Conservation (phyloP, 2,888 invertebrate genomes). For the Adineta ricciae region DNA sequence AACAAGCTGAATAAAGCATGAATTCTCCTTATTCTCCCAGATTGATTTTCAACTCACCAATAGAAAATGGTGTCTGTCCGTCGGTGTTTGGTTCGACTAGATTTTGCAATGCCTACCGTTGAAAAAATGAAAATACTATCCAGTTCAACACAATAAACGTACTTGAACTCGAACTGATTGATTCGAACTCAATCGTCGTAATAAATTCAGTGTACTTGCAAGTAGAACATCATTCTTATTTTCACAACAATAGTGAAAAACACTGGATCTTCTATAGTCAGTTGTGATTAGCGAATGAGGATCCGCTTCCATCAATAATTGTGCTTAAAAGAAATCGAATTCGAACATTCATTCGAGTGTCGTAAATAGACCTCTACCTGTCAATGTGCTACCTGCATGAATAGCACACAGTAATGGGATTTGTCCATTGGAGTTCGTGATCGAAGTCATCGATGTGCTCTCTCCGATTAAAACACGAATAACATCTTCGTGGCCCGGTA, state of each 20-base stretch:
- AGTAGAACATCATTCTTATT: background rate
- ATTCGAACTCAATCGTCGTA: background rate
- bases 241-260: background rate
- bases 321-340: background rate
- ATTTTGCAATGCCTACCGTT: background rate
- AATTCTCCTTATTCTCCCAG: no score
- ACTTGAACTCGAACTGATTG: background rate
- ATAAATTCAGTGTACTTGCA: background rate
- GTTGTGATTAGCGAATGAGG: background rate
- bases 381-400: background rate
- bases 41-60: no score
- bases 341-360: no score
- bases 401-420: background rate
- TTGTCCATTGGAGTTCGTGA: background rate
- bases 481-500: background rate
- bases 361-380: background rate
- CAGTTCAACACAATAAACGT: no score
- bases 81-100: background rate
- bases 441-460: background rate
- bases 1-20: background rate
- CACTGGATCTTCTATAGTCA: background rate
- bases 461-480: background rate
- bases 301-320: background rate
- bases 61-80: background rate
- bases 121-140: no score